Conservation (phyloP, 1,140 invertebrate species). For the Copidosoma floridanum region DNA sequence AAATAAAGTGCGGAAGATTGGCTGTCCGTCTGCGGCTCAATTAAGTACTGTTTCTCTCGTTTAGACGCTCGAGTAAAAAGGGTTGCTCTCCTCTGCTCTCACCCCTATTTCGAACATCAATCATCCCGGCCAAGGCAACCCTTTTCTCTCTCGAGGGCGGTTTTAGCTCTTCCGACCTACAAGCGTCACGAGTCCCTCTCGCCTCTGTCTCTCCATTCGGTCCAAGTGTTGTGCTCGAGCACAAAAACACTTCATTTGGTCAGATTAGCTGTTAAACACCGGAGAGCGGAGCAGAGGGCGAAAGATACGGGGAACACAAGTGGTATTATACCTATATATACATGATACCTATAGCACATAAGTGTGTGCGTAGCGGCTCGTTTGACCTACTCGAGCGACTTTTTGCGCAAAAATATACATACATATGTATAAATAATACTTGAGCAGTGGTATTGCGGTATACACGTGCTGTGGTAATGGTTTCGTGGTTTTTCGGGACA, state of each 20-base stretch:
- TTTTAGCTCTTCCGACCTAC: constrained; percentile 39
- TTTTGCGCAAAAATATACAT: constrained; percentile 17
- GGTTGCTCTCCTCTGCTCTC: constrained; percentile 42
- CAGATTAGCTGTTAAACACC: constrained; percentile 58
- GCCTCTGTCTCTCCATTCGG: constrained; percentile 45
- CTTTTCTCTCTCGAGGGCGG: constrained; percentile 53
- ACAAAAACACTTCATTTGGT: constrained; percentile 60
- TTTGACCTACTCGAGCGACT: background rate
- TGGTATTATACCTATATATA: no score
- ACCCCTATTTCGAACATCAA: constrained; percentile 41
- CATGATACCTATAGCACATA: no score
- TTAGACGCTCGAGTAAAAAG: constrained; percentile 49
- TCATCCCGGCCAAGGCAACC: constrained; percentile 53
- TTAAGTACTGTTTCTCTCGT: constrained; percentile 44
- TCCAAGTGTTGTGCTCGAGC: constrained; percentile 57
- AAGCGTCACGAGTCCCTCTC: no score
- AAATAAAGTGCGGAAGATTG: constrained; percentile 42
- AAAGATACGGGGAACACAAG: no score
- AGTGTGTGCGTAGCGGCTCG: no score
- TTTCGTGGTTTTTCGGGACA: no score
- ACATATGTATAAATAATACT: no score
- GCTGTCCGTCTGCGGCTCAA: constrained; percentile 55
- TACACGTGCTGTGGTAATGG: no score
- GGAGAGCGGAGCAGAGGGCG: no score
- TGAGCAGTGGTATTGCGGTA: no score